Evolutionary conservation across 2,797 vertebrate genomes (phyloP), one percentile per base, ranked within the genome.

Genomic region (Platyrinchus mystaceus): DNA sequence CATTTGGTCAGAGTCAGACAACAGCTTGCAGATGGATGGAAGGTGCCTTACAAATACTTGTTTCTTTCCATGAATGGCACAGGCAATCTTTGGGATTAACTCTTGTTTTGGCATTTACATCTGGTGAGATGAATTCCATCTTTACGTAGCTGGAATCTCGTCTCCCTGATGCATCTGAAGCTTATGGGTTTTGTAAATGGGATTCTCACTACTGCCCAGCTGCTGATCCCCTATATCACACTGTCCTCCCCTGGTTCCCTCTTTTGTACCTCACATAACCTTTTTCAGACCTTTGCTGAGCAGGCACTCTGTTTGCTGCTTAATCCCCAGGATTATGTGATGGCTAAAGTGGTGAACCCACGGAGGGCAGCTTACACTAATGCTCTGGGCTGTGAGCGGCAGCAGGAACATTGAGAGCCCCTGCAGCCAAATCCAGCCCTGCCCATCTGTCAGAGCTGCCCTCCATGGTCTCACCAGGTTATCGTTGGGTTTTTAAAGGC

Each of bases 341-440:
- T 79, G 39, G 34, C 56, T 59, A 11, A 20, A 80, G 44, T 11
- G 60, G 36, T 67, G 93, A 73, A 13, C 43, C 66, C 14, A 4
- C 37, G 79, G 79, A 84, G 22, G 34, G 34, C 2, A 2, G 73
- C 9, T 95, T 80, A 36, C 12, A 3, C 16, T 70, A 37, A 77
- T 59, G 70, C 1, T 0, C 43, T 19, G 64, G 55, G 26, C 82
- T 3, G 5, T 0, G 36, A 43, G 55, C 0, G 0, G 44, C 47
- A 41, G 67, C 78, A 52, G 83, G 56, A 76, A 15, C 0, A 2
- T 41, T 36, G 13, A 4, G 49, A 69, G 50, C 24, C 63, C 15
- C 27, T 59, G 7, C 24, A 20, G 77, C 46, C 59, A 78, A 90
- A 90, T 64, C 62, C 80, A 82, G 70, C 70, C 71, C 43, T 88